Evolutionary conservation across 1,140 invertebrate species (phyloP).

Genomic region (Conopomorpha cramerella): DNA sequence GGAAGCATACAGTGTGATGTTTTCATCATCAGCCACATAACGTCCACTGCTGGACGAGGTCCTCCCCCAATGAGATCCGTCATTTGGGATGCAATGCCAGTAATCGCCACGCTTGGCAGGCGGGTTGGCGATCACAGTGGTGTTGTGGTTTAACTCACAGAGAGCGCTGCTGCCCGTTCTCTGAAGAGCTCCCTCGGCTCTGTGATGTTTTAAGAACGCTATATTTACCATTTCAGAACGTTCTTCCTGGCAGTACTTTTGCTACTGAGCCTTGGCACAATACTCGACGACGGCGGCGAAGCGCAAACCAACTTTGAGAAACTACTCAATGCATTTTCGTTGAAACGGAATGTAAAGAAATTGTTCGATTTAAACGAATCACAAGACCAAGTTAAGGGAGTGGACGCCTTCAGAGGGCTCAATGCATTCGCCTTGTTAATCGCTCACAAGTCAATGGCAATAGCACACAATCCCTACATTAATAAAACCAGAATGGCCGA

Average conservation of each 20-base stretch:
- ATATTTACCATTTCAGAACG: constrained; percentile 27
- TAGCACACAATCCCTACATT: constrained; percentile 71
- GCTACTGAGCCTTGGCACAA: constrained; percentile 35
- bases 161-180: too few relatives aligned
- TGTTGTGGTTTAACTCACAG: too few relatives aligned
- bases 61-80: too few relatives aligned
- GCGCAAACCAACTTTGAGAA: constrained; percentile 41
- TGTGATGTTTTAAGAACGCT: too few relatives aligned
- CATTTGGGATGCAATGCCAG: too few relatives aligned
- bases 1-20: too few relatives aligned
- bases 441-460: constrained; percentile 75
- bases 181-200: too few relatives aligned
- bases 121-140: too few relatives aligned
- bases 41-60: too few relatives aligned
- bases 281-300: constrained; percentile 40
- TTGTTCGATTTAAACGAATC: constrained; percentile 59
- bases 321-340: constrained; percentile 67
- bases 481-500: constrained; percentile 72
- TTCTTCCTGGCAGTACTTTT: constrained; percentile 42
- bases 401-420: constrained; percentile 71
- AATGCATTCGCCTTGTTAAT: constrained; percentile 69
- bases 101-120: too few relatives aligned
- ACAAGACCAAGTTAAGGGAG: constrained; percentile 63
- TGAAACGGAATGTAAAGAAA: constrained; percentile 66
- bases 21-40: too few relatives aligned